Evolutionary conservation across 2,113 vertebrate genomes (phyloP), one percentile per base, ranked within the genome.

Genomic region (Cercocebus atys): DNA sequence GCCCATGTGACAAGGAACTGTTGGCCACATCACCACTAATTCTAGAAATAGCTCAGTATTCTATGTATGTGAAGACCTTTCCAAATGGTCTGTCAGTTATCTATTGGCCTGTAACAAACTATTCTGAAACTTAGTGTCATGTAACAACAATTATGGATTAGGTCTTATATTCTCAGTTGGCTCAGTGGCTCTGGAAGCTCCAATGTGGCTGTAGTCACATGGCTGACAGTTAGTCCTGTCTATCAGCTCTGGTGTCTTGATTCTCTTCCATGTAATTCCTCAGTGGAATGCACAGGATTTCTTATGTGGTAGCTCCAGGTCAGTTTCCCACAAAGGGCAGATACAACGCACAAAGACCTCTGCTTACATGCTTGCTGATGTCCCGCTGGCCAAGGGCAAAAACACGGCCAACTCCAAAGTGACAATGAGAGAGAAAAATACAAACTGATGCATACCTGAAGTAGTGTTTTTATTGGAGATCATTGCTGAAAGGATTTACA

Each of bases 371-470:
- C n/a, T 50, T 86, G 23, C 18, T 76, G 4, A 80, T 35, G 23
- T 57, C 18, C 43, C 10, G 5, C 1, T 61, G 84, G 8, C 12
- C 25, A 55, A 61, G 82, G 30, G 23, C 2, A 86, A 40, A 40
- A 79, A 23, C 13, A 40, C 27, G 35, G 30, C 7, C 8, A 92
- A 64, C 12, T 13, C 22, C 17, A 43, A 25, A 64, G 50, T 80
- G 18, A 88, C 57, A 17, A 13, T 73, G 11, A 89, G 27, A 78
- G 13, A 27, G 0, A 6, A 72, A 4, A 13, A 66, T 25, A 55
- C 0, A 81, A 52, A 23, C 0, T 25, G 38, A 68, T 23, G 9
- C 5, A 22, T 50, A 57, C 2, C 0, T 30, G 64, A 61, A 76
- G 9, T 61, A 43, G 66, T 25, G 17, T 85, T 50, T 45, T 93